phyloP scores from a whole-genome alignment of 2,113 vertebrate species.

The Coryphaenoides rupestris region DNA sequence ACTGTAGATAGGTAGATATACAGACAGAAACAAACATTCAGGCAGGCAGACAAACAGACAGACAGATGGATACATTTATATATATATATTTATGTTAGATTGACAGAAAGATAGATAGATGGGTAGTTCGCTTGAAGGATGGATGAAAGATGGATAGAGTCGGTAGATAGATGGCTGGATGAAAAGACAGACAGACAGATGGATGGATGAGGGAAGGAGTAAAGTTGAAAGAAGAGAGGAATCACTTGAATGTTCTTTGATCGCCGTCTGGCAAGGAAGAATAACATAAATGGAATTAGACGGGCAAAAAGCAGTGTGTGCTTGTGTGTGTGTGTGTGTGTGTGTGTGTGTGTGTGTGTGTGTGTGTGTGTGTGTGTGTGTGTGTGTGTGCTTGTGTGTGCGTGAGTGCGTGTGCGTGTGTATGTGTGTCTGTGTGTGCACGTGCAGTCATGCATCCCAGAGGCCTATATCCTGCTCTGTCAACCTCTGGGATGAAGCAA shows the following conservation, averaged over 20 bases:
- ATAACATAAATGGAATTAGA: conserved; percentile 51
- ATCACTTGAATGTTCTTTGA: conserved; percentile 50
- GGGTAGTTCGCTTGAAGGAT: not conserved
- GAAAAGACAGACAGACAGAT: too few relatives aligned
- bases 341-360: conserved; percentile 28
- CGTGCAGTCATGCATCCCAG: conserved; percentile 10
- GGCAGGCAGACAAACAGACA: conserved; percentile 5
- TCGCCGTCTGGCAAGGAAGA: conserved; percentile 35
- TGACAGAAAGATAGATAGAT: not conserved
- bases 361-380: conserved; percentile 4
- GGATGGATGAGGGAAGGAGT: conserved; percentile 15
- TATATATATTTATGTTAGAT: not conserved
- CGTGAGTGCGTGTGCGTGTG: conserved; percentile 12
- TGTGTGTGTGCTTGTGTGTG: conserved; percentile 28
- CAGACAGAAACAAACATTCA: not conserved
- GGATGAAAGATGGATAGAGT: not conserved
- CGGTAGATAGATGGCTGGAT: not conserved
- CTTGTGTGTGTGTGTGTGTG: conserved; percentile 7
- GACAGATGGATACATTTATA: not conserved
- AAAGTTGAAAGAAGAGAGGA: conserved; percentile 30
- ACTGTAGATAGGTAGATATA: not conserved
- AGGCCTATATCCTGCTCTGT: conserved; percentile 50
- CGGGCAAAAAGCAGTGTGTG: conserved; percentile 15
- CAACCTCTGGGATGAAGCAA: conserved; percentile 38
- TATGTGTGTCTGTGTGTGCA: conserved; percentile 18